A percentile compares a stretch with the other conserved stretches of the same genome.
phyloP scores from a whole-genome alignment of 2,113 vertebrate genomes.

The Emydocephalus ijimae region DNA sequence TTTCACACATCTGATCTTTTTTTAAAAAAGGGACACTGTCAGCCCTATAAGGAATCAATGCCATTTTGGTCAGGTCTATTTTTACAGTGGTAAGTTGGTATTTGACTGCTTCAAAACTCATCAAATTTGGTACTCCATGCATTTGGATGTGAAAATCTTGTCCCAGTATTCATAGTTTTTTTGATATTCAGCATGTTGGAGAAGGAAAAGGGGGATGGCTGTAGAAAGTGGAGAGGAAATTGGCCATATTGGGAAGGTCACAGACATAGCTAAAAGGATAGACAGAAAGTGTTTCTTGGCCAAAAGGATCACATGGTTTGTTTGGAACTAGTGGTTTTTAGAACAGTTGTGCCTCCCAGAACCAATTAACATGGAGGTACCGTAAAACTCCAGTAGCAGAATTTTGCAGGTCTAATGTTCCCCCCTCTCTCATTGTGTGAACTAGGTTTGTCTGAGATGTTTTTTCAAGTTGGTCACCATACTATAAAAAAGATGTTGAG shows the following conservation, averaged over 20 bases:
- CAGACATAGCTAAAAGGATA: background rate
- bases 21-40: background rate
- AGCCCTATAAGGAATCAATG: background rate
- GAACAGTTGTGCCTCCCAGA: background rate
- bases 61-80: background rate
- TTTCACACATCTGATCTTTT: background rate
- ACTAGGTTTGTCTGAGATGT: background rate
- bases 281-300: background rate
- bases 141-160: background rate
- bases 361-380: background rate
- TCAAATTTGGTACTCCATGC: background rate
- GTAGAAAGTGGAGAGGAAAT: background rate
- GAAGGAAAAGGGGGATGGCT: background rate
- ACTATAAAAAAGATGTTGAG: too few species aligned
- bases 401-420: background rate
- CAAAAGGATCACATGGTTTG: background rate
- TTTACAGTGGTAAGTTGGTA: background rate
- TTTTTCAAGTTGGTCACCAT: background rate
- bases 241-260: background rate
- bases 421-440: background rate
- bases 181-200: background rate
- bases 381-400: background rate
- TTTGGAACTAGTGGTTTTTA: background rate
- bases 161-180: background rate
- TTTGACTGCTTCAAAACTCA: background rate